Base-by-base conservation (phyloP, 1,140 invertebrate species). In the Zophobas atratus region DNA sequence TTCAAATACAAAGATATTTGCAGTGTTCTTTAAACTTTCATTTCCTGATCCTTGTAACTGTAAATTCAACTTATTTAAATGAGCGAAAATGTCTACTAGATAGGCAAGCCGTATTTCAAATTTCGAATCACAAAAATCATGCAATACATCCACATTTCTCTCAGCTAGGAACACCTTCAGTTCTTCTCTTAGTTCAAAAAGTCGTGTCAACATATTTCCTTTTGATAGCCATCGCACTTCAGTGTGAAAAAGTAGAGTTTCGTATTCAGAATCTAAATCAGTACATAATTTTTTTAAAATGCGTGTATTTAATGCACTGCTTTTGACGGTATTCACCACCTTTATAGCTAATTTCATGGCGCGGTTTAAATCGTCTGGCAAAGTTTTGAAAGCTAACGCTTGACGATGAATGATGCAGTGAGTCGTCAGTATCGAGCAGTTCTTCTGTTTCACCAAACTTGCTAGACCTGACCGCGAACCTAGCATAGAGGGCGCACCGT, bases 401-500 rank as follows among this genome's bases (percentile, higher is more conserved):
- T 85, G 79, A 33, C 81, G 80, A 78, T 84, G 82, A 76, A 85
- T 82, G 32, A 85, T 53, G 77, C 82, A 85, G 55, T 85, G 80
- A 20, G 63, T 81, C 78, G 35, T 60, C 34, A 82, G 80, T 75
- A 76, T 79, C 36, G 73, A 55, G 41, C 77, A 80, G 80, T 81
- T 81, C 77, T 83, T 83, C 49, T 83, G 32, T 82, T 84, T 86
- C 41, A 84, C 80, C 34, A 83, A 79, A 60, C 76, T 63, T 56
- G 77, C 77, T 51, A 86, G 79, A 39, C 84, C 83, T 41, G 78
- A 85, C 77, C 81, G 82, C 55, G 77, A 85, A 78, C 84, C 84
- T 39, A 84, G 60, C 82, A 87, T 86, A 57, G 84, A 81, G 49
- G 85, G 84, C 81, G 78, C 84, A 56, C 75, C 81, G 57, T 85